phyloP scores from a whole-genome alignment of 2,113 vertebrate species.

The Daphoenositta chrysoptera region DNA sequence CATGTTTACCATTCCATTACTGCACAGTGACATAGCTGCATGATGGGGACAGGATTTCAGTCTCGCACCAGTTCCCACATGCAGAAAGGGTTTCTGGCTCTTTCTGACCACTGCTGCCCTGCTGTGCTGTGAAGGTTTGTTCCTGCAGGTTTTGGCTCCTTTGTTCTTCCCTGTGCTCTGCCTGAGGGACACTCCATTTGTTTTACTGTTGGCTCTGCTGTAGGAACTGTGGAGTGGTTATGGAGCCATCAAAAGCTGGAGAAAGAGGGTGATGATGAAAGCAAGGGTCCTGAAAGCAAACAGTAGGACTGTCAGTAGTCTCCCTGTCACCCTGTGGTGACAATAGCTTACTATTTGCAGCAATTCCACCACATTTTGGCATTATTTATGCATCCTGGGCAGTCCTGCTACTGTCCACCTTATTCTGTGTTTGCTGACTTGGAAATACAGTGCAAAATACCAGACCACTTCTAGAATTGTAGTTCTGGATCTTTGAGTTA shows the following conservation, averaged over 20 bases:
- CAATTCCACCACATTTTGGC: background rate
- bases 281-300: background rate
- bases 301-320: background rate
- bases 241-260: background rate
- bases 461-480: background rate
- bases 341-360: background rate
- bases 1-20: background rate
- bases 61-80: rapidly evolving
- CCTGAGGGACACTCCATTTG: background rate
- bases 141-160: background rate
- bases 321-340: background rate
- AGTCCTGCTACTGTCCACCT: background rate
- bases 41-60: background rate
- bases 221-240: background rate
- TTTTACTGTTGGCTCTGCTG: background rate
- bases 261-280: rapidly evolving
- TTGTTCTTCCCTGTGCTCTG: background rate
- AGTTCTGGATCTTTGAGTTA: background rate
- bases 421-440: background rate
- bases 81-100: background rate
- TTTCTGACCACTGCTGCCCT: background rate
- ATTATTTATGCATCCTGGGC: background rate
- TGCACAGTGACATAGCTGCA: background rate
- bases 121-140: too few species aligned
- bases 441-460: background rate